Evolutionary conservation across 2,113 vertebrate genomes (phyloP), one percentile per base, ranked within the genome.

Genomic region (Lepus timidus): DNA sequence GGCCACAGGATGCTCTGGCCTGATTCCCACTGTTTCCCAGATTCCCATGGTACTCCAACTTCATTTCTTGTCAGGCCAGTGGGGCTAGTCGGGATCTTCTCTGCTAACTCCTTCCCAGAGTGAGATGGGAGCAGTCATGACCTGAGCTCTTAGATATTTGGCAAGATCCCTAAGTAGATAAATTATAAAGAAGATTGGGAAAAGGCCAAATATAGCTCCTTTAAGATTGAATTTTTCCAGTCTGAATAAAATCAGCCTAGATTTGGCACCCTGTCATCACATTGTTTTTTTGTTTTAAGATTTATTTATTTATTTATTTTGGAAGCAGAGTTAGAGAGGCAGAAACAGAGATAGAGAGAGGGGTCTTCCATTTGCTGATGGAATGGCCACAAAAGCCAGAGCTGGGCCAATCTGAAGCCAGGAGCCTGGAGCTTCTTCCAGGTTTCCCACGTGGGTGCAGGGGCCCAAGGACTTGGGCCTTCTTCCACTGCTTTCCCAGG

Each of bases 181-280:
- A 89, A 73, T 58, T 86, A 29, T 86, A 29, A 65, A 61, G 36
- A 85, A 61, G 27, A 1, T 82, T 44, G 14, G 17, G 52, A 44
- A 93, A 65, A 76, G 44, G 61, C 86, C 75, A 82, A 71, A 23
- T 83, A 25, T 67, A 76, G 61, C 33, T 85, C 36, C 27, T 75
- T 81, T 51, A 14, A 82, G 36, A 49, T 78, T 11, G 78, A 90
- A 52, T 85, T 76, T 85, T 16, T 86, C 51, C 29, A 36, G 1
- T 61, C 82, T 85, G 11, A 88, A 71, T 49, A 93, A 93, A 94
- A 80, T 78, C 29, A 67, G 22, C 52, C 80, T 95, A 68, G 33
- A 55, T 44, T 90, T 88, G 84, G 31, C 39, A 83, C 55, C 65
- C 74, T 88, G 67, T 44, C 44, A 44, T 44, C 44, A 44, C 44